Percentiles rank a stretch among this genome's conserved stretches.
Conservation (phyloP, 2,888 invertebrate species). For the Lycocerus yunnanus region DNA sequence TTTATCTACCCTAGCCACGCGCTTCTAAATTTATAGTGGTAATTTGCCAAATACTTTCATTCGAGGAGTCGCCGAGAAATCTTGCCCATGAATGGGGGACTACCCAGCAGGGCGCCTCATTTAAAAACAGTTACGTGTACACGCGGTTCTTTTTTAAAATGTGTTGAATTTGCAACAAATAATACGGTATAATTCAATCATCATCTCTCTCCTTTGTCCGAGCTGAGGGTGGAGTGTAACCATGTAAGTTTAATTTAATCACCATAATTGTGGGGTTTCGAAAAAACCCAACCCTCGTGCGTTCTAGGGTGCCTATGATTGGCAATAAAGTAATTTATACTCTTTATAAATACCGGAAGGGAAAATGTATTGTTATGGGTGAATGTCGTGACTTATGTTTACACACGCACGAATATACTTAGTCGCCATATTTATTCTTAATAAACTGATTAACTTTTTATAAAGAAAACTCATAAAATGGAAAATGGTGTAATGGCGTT, state of each 20-base stretch:
- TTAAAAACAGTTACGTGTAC: constrained; percentile 25
- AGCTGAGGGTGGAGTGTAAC: background rate
- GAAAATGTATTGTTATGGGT: constrained; percentile 37
- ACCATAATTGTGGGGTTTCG: background rate
- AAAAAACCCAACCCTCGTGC: constrained; percentile 24
- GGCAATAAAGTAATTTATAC: constrained; percentile 27
- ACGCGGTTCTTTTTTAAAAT: background rate
- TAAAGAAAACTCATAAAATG: constrained; percentile 9
- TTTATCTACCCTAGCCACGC: constrained; percentile 45
- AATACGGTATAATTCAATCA: background rate
- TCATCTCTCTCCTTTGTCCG: background rate
- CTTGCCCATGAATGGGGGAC: constrained; percentile 34
- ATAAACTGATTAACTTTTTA: constrained; percentile 17
- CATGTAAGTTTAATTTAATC: constrained; percentile 1
- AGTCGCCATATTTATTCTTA: constrained; percentile 20
- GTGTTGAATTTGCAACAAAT: constrained; percentile 22
- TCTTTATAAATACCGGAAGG: constrained; percentile 28
- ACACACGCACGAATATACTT: constrained; percentile 21
- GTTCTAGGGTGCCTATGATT: constrained; percentile 18
- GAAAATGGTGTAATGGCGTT: background rate
- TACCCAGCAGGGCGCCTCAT: constrained; percentile 35
- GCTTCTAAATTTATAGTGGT: constrained; percentile 49
- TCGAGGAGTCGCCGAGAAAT: constrained; percentile 41
- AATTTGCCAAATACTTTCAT: constrained; percentile 48
- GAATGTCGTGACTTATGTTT: constrained; percentile 34